Evolutionary conservation across 2,888 invertebrate genomes (phyloP).

Genomic region (Balanococcus diminutus): DNA sequence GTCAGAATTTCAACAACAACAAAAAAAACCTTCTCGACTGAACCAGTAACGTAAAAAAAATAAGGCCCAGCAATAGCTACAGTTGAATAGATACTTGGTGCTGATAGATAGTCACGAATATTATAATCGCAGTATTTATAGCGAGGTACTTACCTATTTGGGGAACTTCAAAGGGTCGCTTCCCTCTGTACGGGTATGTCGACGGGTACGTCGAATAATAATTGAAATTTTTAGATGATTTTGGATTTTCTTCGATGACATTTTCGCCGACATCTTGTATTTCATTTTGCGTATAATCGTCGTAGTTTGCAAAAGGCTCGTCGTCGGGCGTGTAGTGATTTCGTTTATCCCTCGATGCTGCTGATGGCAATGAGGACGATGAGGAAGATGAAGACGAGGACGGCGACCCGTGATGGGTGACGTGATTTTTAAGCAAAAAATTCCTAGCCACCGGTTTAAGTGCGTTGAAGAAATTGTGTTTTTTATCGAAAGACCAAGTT

Average conservation of each 20-base stretch:
- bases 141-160: conserved; percentile 56
- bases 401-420: not conserved
- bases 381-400: not conserved
- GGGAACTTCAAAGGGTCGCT: conserved; percentile 56
- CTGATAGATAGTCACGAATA: too few species aligned
- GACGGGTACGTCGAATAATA: too few species aligned
- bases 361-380: not conserved
- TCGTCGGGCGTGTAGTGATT: not conserved
- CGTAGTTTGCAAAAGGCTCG: conserved; percentile 23
- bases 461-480: conserved; percentile 29
- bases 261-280: conserved; percentile 47
- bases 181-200: conserved; percentile 54
- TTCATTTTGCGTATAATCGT: conserved; percentile 33
- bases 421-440: conserved; percentile 35
- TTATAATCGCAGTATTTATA: not conserved
- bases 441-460: conserved; percentile 28
- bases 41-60: too few species aligned
- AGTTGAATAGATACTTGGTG: too few species aligned
- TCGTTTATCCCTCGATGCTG: conserved; percentile 40
- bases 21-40: too few species aligned
- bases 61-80: too few species aligned
- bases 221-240: conserved; percentile 50
- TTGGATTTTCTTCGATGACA: conserved; percentile 49
- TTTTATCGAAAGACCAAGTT: conserved; percentile 9
- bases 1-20: too few species aligned